A percentile compares a stretch with the other conserved stretches of the same genome.
phyloP scores from a whole-genome alignment of 2,888 invertebrate genomes.

The Rhogogaster chlorosoma region DNA sequence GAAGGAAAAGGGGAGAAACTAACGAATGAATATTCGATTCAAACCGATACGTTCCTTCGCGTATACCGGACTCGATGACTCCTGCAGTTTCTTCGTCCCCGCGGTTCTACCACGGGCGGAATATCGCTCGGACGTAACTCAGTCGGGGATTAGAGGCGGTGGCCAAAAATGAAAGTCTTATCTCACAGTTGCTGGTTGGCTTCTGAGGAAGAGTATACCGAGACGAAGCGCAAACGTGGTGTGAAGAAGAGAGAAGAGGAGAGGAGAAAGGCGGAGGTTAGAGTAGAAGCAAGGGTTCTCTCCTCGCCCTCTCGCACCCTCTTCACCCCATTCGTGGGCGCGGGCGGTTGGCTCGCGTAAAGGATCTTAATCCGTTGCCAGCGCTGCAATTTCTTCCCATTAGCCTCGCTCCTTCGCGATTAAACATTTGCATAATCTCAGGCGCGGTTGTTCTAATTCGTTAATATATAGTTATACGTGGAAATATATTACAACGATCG shows the following conservation, averaged over 20 bases:
- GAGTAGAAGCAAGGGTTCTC: slow-evolving; percentile 36
- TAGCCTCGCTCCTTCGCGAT: slow-evolving; percentile 73
- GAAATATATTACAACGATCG: background rate
- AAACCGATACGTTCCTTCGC: no score
- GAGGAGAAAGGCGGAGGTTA: background rate
- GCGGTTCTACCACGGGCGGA: background rate
- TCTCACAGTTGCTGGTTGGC: slow-evolving; percentile 60
- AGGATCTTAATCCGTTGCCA: slow-evolving; percentile 73
- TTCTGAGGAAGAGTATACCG: background rate
- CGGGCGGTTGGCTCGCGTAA: background rate
- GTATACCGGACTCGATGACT: background rate
- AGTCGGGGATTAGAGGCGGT: slow-evolving; percentile 71
- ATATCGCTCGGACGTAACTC: slow-evolving; percentile 64
- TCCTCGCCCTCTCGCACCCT: slow-evolving; percentile 1
- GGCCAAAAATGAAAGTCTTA: slow-evolving; percentile 75
- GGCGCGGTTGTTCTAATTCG: slow-evolving; percentile 67
- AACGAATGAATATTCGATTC: no score
- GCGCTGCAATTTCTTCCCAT: slow-evolving; percentile 77
- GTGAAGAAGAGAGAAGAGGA: background rate
- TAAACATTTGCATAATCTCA: slow-evolving; percentile 77
- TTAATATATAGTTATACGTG: slow-evolving; percentile 60
- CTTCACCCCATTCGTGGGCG: background rate
- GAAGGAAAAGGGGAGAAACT: no score
- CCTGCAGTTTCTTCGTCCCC: background rate
- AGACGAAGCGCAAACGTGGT: slow-evolving; percentile 5